phyloP scores from a whole-genome alignment of 2,113 vertebrate genomes.

The Xerus inauris region DNA sequence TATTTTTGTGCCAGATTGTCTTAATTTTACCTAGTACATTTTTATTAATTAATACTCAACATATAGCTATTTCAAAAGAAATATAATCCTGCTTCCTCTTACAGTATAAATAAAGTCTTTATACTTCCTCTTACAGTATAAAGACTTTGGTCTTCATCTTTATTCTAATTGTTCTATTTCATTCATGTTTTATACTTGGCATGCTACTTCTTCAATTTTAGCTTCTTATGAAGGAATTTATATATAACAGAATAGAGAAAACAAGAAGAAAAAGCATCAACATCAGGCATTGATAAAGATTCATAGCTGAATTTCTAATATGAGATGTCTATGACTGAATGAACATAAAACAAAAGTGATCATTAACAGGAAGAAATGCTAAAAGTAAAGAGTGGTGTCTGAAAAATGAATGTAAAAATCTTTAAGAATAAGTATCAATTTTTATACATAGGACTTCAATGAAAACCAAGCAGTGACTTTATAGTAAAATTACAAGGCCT shows the following conservation, averaged over 20 bases:
- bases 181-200: conserved; percentile 4
- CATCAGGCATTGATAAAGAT: conserved; percentile 38
- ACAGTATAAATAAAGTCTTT: conserved; percentile 8
- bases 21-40: conserved; percentile 31
- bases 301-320: conserved; percentile 55
- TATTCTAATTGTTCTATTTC: conserved; percentile 36
- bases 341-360: conserved; percentile 57
- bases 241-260: conserved; percentile 18
- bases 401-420: conserved; percentile 48
- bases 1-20: neutral
- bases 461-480: conserved; percentile 33
- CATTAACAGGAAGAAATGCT: conserved; percentile 51
- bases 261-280: conserved; percentile 48
- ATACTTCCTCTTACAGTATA: conserved; percentile 20
- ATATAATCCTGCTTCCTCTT: conserved; percentile 21
- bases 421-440: conserved; percentile 10
- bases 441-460: neutral
- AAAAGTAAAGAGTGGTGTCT: conserved; percentile 1
- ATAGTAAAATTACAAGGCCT: conserved; percentile 33
- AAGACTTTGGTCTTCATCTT: neutral
- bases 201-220: conserved; percentile 38
- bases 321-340: conserved; percentile 72
- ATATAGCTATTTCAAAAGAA: conserved; percentile 46
- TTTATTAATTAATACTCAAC: neutral
- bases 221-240: conserved; percentile 51